Evolutionary conservation across 2,113 vertebrate genomes (phyloP).

Genomic region (Acrocephalus kingi): DNA sequence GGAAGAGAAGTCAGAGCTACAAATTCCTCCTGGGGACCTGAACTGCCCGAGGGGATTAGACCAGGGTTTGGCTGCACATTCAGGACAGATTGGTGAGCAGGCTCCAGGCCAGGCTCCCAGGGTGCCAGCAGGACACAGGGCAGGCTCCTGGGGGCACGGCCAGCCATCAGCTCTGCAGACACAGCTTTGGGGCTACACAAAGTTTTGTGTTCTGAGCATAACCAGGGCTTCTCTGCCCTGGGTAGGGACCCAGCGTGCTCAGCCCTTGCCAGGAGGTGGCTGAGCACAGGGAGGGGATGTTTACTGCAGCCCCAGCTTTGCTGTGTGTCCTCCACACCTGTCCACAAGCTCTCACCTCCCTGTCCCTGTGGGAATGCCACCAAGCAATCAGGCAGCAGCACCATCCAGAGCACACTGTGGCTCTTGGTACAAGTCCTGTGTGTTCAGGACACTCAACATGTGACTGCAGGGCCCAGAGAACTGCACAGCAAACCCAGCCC

Average conservation of each 20-base stretch:
- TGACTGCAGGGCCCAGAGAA: not conserved
- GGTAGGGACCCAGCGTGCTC: not conserved
- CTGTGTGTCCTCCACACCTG: not conserved
- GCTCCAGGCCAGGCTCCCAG: not conserved
- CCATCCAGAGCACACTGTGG: not conserved
- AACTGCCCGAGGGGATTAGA: not conserved
- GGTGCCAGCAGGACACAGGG: not conserved
- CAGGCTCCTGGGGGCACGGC: rapidly evolving
- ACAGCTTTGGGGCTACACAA: not conserved
- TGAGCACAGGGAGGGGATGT: not conserved
- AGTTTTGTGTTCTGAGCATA: not conserved
- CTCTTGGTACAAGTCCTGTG: not conserved
- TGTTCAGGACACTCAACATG: not conserved
- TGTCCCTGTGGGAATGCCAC: not conserved
- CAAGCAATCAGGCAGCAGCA: not conserved
- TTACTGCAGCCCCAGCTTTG: not conserved
- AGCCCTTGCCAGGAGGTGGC: not conserved
- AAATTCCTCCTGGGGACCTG: not conserved
- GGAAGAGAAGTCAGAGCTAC: not conserved
- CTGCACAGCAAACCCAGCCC: not conserved
- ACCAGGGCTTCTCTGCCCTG: not conserved
- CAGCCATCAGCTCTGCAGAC: not conserved
- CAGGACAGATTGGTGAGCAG: not conserved
- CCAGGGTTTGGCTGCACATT: not conserved
- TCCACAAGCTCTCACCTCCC: not conserved